Evolutionary conservation across 2,888 invertebrate genomes (phyloP).

Genomic region (Leptothorax acervorum): DNA sequence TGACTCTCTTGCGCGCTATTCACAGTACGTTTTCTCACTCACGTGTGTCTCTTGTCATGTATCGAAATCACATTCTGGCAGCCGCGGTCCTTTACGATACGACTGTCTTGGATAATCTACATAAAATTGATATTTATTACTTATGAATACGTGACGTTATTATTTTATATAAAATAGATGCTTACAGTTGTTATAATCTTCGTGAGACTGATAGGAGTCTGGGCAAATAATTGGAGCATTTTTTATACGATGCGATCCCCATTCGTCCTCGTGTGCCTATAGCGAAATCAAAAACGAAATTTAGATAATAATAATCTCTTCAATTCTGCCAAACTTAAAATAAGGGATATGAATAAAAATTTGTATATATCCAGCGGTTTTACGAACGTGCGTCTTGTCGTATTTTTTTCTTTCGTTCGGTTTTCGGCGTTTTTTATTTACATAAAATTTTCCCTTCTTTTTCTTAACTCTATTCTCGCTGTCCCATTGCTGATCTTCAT

Average conservation of each 20-base stretch:
- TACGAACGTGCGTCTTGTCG: constrained; percentile 34
- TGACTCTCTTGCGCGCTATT: background rate
- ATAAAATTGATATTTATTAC: background rate
- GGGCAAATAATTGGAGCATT: constrained; percentile 73
- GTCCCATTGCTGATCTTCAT: constrained; percentile 65
- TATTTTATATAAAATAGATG: constrained; percentile 1
- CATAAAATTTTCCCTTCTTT: constrained; percentile 38
- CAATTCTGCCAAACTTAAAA: background rate
- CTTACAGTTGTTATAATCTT: constrained; percentile 70
- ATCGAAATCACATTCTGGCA: constrained; percentile 78
- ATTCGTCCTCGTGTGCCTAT: constrained; percentile 62
- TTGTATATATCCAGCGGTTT: constrained; percentile 18
- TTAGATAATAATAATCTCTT: background rate
- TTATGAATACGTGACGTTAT: background rate
- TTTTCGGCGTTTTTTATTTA: constrained; percentile 41
- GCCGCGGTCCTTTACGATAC: constrained; percentile 73
- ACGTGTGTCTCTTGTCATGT: constrained; percentile 64
- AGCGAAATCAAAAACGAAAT: constrained; percentile 31
- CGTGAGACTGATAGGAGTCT: constrained; percentile 77
- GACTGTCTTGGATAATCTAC: constrained; percentile 69
- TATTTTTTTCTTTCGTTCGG: constrained; percentile 54
- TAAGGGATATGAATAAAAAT: background rate
- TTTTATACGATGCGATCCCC: constrained; percentile 66
- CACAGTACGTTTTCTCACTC: constrained; percentile 21
- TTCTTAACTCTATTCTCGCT: constrained; percentile 52